Conservation (phyloP, 2,113 vertebrate genomes). For the Corvus cornix region DNA sequence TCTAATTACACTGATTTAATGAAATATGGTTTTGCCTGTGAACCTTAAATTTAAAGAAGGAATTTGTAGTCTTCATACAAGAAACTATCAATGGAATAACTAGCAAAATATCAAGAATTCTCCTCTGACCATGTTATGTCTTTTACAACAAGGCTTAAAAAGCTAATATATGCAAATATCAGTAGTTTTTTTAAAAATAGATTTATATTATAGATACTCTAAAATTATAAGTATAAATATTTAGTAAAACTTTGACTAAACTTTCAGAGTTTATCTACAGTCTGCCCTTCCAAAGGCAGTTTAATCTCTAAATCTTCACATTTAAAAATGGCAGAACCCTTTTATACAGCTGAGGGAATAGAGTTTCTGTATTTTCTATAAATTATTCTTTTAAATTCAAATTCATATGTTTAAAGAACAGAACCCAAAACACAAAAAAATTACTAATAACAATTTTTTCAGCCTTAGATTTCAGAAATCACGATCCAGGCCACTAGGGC, state of each 20-base stretch:
- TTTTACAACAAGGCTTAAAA: not conserved
- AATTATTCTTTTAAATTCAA: not conserved
- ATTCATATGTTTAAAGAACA: not conserved
- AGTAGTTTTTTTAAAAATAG: not conserved
- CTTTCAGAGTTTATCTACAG: not conserved
- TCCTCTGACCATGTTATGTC: not conserved
- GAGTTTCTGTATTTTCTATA: not conserved
- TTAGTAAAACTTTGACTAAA: not conserved
- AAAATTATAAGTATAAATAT: not conserved
- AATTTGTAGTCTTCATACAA: not conserved
- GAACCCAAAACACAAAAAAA: not conserved
- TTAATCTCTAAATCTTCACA: not conserved
- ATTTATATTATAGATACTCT: not conserved
- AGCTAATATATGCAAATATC: not conserved
- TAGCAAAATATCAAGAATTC: not conserved
- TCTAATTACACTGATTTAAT: not conserved
- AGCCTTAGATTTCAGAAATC: not conserved
- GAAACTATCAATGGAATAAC: not conserved
- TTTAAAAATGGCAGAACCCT: not conserved
- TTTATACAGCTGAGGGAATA: not conserved
- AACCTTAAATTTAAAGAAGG: not conserved
- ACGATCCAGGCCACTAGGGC: not conserved
- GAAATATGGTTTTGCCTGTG: not conserved
- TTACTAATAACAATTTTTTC: not conserved
- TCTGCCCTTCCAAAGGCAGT: not conserved